Percentiles rank a stretch among this genome's conserved stretches.
Evolutionary conservation across 37 sponge, comb jelly and placozoan species (phyloP).

Genomic region (Petrosia ficiformis): DNA sequence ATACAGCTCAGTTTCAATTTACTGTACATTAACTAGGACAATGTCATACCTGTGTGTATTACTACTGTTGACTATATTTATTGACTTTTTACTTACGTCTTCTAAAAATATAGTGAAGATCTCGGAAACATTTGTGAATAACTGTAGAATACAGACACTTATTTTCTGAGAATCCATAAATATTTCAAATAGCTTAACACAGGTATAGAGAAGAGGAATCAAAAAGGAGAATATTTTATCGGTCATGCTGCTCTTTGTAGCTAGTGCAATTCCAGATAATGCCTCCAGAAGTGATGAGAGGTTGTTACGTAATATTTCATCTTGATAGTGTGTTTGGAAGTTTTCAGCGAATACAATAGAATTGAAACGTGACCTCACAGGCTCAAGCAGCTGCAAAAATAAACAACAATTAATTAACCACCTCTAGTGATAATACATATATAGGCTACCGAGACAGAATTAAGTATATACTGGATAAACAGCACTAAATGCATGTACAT

Average conservation of each 20-base stretch:
- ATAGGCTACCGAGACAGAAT: no score
- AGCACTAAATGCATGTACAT: no score
- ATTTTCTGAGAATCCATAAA: constrained; percentile 29
- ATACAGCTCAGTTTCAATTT: no score
- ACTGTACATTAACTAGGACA: no score
- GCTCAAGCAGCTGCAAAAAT: constrained; percentile 27
- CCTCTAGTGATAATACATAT: not conserved
- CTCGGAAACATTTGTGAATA: constrained; percentile 57
- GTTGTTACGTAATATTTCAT: not conserved
- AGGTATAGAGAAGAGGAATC: constrained; percentile 25
- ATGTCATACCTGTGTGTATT: no score
- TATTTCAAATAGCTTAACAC: constrained; percentile 32
- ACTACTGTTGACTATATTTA: no score
- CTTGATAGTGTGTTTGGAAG: constrained; percentile 16
- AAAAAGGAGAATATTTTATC: constrained; percentile 31
- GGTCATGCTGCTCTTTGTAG: not conserved
- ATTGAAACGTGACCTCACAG: constrained; percentile 26
- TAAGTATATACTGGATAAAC: not conserved
- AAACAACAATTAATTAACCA: not conserved
- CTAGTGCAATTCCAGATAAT: constrained; percentile 37
- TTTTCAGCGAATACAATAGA: constrained; percentile 8
- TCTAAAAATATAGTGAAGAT: constrained; percentile 32
- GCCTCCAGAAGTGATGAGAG: constrained; percentile 48
- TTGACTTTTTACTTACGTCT: no score
- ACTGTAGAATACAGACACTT: constrained; percentile 31